Conservation (phyloP, 2,113 vertebrate species). For the Protomyctophum bolini region DNA sequence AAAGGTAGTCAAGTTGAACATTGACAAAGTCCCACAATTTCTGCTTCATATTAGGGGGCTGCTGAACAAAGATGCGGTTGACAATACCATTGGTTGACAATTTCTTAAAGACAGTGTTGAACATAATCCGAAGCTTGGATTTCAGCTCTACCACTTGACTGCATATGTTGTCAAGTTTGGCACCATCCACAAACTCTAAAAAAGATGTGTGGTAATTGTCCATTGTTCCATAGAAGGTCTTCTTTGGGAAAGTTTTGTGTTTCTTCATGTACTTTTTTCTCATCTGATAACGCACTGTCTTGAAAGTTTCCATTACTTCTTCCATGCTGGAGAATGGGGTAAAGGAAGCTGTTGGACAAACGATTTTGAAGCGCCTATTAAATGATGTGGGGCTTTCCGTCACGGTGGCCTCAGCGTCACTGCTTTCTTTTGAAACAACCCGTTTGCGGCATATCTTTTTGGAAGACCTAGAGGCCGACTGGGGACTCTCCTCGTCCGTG, state of each 20-base stretch:
- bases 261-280: slow-evolving; percentile 97
- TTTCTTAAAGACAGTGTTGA: slow-evolving; percentile 85
- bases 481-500: slow-evolving; percentile 54
- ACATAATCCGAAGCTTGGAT: slow-evolving; percentile 82
- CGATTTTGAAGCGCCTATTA: slow-evolving; percentile 75
- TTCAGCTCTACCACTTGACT: slow-evolving; percentile 79
- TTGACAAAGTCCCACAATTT: slow-evolving; percentile 96
- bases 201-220: slow-evolving; percentile 89
- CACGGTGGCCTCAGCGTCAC: not conserved
- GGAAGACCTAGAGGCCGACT: slow-evolving; percentile 22
- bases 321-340: slow-evolving; percentile 76
- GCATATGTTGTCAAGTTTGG: slow-evolving; percentile 85
- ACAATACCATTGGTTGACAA: slow-evolving; percentile 90
- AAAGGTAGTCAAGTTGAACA: slow-evolving; percentile 89
- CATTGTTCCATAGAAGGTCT: slow-evolving; percentile 89
- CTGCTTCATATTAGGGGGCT: slow-evolving; percentile 89
- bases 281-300: slow-evolving; percentile 83
- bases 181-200: slow-evolving; percentile 85
- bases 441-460: slow-evolving; percentile 44
- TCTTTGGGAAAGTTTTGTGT: slow-evolving; percentile 88
- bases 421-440: slow-evolving; percentile 28
- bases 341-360: slow-evolving; percentile 66
- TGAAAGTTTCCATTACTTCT: slow-evolving; percentile 89
- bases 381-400: slow-evolving; percentile 58
- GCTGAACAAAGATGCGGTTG: slow-evolving; percentile 92